Base-by-base conservation (phyloP, 2,888 invertebrate species). In the Pecten maximus region DNA sequence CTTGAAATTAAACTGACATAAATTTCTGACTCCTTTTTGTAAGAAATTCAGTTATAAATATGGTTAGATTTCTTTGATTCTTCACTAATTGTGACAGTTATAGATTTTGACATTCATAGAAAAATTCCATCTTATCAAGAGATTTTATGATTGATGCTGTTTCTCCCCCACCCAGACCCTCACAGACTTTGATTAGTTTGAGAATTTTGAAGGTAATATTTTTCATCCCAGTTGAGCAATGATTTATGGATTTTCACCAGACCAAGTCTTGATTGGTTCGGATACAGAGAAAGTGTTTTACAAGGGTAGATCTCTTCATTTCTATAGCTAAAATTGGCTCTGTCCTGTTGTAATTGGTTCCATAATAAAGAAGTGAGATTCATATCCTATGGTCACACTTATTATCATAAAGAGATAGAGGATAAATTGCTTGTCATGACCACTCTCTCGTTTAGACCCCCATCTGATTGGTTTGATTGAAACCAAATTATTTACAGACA, bases 401-500 rank as follows among this genome's bases (percentile, higher is more conserved):
- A 74, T 60, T 60, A 60, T n/a, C n/a, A n/a, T 74, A 28, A 74
- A 74, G 74, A 28, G 74, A 28, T 74, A 28, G 6, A 44, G 28
- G 74, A 74, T 74, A 74, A 74, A 74, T 74, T 74, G 74, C 74
- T 28, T 74, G 74, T 74, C 74, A 74, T 28, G 35, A 35, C 74
- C 74, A 74, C 35, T 74, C 74, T 74, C 74, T 35, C 74, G 10
- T 74, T 74, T 74, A 74, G 74, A 74, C 35, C 74, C 74, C 74
- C 74, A 35, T 35, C 74, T 28, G 74, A 74, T 74, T 74, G 74
- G 74, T 74, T 74, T 74, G 74, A 74, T 74, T 74, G 74, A 74
- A 74, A 74, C 74, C 74, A 74, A 74, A 74, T 74, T 74, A 74
- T 74, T 74, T 74, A 74, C 74, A 74, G 74, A 74, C 74, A 74